These are phyloP conservation scores for Dinothrombium tinctorium DNA, from an alignment of 1,140 invertebrate species.

Conservation along the genomic window DNA sequence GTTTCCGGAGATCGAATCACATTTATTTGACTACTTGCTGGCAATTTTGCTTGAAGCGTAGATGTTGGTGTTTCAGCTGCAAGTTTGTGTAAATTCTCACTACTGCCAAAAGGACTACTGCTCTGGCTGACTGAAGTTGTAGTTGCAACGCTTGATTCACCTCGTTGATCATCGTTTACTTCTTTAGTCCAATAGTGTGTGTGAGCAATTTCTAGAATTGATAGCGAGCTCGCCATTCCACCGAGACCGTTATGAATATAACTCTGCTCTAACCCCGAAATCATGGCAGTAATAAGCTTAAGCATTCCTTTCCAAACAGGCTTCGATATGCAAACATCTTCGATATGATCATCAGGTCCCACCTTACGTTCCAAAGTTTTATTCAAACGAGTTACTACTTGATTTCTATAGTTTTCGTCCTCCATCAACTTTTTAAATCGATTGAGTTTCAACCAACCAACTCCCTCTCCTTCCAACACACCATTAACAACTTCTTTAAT, in stretches of 20 bases:
- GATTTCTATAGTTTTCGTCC: slow-evolving; percentile 90
- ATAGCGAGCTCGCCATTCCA: slow-evolving; percentile 85
- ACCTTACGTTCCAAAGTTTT: slow-evolving; percentile 77
- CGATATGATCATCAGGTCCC: slow-evolving; percentile 81
- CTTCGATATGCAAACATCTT: slow-evolving; percentile 75
- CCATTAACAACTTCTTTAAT: slow-evolving; percentile 54
- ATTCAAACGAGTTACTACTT: slow-evolving; percentile 84
- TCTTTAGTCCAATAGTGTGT: slow-evolving; percentile 95
- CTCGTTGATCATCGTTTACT: slow-evolving; percentile 13
- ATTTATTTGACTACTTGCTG: not conserved
- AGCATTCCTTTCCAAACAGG: slow-evolving; percentile 89
- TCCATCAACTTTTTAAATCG: slow-evolving; percentile 91
- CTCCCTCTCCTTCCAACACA: slow-evolving; percentile 80
- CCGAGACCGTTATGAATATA: slow-evolving; percentile 80
- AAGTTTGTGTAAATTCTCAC: slow-evolving; percentile 35
- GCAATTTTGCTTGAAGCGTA: not conserved
- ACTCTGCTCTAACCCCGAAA: slow-evolving; percentile 69
- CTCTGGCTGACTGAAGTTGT: slow-evolving; percentile 12
- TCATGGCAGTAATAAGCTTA: slow-evolving; percentile 64
- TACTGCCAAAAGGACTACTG: slow-evolving; percentile 39
- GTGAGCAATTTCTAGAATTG: slow-evolving; percentile 81
- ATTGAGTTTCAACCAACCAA: slow-evolving; percentile 86
- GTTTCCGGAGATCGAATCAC: slow-evolving; percentile 14
- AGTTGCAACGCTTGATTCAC: slow-evolving; percentile 18
- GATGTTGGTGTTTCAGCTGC: slow-evolving; percentile 6